Conservation (phyloP, 2,113 vertebrate genomes). For the Daboia siamensis region DNA sequence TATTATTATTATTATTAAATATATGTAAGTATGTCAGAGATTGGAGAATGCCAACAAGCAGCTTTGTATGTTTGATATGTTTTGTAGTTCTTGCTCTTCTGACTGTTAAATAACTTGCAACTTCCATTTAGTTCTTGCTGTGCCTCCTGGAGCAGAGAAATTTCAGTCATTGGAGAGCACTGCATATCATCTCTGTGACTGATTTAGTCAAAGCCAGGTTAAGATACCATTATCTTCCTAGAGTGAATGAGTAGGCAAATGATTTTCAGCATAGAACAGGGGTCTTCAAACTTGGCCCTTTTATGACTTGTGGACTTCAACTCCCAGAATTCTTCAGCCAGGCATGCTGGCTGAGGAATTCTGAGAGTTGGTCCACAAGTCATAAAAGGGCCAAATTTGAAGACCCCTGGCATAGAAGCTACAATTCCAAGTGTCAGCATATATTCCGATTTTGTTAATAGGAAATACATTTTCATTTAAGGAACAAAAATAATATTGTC, state of each 20-base stretch:
- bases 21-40: not conserved
- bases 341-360: too few species aligned
- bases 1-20: too few species aligned
- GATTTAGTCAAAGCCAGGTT: not conserved
- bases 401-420: not conserved
- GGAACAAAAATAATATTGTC: fast-evolving
- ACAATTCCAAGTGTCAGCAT: not conserved
- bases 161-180: not conserved
- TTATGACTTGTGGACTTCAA: too few species aligned
- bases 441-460: not conserved
- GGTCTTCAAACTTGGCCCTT: too few species aligned
- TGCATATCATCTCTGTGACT: fast-evolving
- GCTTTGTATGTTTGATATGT: not conserved
- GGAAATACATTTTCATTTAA: not conserved
- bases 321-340: too few species aligned
- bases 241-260: not conserved
- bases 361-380: too few species aligned
- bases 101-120: not conserved
- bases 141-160: not conserved
- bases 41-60: not conserved
- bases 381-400: too few species aligned
- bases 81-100: constrained; percentile 9
- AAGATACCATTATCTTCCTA: not conserved
- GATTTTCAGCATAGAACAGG: not conserved
- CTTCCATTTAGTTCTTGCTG: not conserved